Percentiles rank a stretch among this genome's conserved stretches.
These are phyloP conservation scores for Myzus persicae DNA, from an alignment of 1,140 invertebrate species.

Conservation along the genomic window DNA sequence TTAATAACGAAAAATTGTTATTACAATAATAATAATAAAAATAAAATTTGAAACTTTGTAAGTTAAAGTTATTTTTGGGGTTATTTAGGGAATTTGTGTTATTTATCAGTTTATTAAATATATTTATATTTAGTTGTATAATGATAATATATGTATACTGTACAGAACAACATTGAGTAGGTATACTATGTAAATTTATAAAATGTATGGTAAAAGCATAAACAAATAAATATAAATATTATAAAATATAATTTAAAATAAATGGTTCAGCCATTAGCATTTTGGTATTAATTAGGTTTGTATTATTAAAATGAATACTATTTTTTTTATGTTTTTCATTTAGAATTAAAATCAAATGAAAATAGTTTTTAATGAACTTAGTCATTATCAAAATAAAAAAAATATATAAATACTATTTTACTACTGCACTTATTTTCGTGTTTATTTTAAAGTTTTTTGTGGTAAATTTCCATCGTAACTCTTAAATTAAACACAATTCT, in stretches of 20 bases:
- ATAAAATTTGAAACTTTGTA: no score
- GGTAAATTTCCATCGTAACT: background rate
- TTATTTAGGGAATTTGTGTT: background rate
- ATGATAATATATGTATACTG: background rate
- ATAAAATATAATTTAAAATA: background rate
- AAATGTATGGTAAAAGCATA: no score
- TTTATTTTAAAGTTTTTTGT: background rate
- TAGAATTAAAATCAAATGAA: conserved; percentile 28
- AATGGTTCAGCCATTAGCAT: background rate
- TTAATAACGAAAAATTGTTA: no score
- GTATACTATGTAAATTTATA: background rate
- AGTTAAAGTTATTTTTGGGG: no score
- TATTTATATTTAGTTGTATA: background rate
- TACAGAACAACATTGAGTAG: background rate
- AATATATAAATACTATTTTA: background rate
- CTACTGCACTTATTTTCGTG: background rate
- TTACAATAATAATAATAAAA: no score
- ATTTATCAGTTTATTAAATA: background rate
- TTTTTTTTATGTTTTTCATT: background rate
- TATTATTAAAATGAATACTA: background rate
- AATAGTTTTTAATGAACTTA: conserved; percentile 6
- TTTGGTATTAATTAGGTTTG: background rate
- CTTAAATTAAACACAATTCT: background rate
- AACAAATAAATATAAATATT: no score
- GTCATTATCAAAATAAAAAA: conserved; percentile 4